These are phyloP conservation scores for Barnardius zonarius DNA, from an alignment of 2,113 vertebrate species.

Conservation along the genomic window DNA sequence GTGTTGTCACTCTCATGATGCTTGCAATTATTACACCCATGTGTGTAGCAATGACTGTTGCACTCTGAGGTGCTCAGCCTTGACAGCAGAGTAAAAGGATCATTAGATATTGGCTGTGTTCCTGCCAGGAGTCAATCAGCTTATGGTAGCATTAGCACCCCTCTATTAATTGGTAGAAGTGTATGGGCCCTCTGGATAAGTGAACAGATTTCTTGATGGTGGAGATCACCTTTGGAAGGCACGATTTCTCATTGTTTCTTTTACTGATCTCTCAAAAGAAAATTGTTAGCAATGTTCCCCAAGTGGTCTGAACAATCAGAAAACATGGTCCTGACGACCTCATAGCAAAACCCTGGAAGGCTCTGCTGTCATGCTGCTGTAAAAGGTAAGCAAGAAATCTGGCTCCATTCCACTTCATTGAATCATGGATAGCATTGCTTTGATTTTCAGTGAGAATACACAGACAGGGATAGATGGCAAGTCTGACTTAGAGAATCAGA, in stretches of 20 bases:
- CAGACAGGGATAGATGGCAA: background rate
- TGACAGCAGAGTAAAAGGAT: background rate
- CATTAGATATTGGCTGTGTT: background rate
- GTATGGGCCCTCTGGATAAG: background rate
- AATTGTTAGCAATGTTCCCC: background rate
- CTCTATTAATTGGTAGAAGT: background rate
- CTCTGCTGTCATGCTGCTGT: background rate
- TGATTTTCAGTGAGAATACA: background rate
- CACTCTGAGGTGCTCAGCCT: background rate
- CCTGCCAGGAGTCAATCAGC: background rate
- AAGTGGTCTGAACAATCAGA: background rate
- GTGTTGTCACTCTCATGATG: background rate
- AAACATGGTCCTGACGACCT: background rate
- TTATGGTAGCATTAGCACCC: background rate
- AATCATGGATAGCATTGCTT: background rate
- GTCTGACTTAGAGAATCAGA: background rate
- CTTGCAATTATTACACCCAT: background rate
- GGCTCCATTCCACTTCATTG: background rate
- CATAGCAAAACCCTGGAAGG: background rate
- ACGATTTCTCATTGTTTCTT: background rate
- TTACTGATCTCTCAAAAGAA: background rate
- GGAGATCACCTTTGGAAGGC: background rate
- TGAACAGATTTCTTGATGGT: background rate
- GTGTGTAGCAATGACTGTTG: background rate
- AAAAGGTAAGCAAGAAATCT: background rate